Evolutionary conservation across 2,888 invertebrate species (phyloP).

Genomic region (Bellardia bayeri): DNA sequence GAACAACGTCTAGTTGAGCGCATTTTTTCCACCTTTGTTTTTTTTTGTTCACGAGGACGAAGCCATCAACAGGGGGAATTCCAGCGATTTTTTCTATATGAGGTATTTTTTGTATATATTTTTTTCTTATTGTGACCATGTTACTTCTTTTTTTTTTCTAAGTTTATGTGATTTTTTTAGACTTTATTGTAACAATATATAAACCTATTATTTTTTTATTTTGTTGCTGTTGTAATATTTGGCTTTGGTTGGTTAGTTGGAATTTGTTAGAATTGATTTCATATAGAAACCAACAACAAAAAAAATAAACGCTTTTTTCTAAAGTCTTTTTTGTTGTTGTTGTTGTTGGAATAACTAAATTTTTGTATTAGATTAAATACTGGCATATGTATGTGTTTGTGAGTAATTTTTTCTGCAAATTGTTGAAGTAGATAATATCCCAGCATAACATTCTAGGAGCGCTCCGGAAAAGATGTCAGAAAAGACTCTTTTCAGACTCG

Average conservation of each 20-base stretch:
- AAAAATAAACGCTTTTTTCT: conserved; percentile 22
- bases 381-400: not conserved
- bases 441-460: too few relatives aligned
- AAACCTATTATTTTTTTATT: conserved; percentile 75
- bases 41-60: conserved; percentile 27
- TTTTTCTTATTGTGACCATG: conserved; percentile 43
- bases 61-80: conserved; percentile 58
- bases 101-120: conserved; percentile 7
- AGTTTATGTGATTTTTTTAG: conserved; percentile 35
- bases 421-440: conserved; percentile 39
- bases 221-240: conserved; percentile 46
- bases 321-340: conserved; percentile 15
- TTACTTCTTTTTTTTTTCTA: conserved; percentile 64
- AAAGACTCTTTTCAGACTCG: too few relatives aligned
- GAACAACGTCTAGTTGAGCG: conserved; percentile 57
- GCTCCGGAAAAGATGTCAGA: too few relatives aligned
- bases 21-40: conserved; percentile 41
- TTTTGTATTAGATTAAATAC: conserved; percentile 44
- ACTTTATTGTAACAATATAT: conserved; percentile 61
- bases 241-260: conserved; percentile 34
- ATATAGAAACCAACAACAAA: conserved; percentile 28
- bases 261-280: conserved; percentile 66
- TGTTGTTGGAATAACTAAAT: conserved; percentile 42
- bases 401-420: not conserved
- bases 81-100: conserved; percentile 41